Percentiles rank a stretch among this genome's conserved stretches.
These are phyloP conservation scores for Troides oblongomaculatus DNA, from an alignment of 2,888 invertebrate species.

Conservation along the genomic window DNA sequence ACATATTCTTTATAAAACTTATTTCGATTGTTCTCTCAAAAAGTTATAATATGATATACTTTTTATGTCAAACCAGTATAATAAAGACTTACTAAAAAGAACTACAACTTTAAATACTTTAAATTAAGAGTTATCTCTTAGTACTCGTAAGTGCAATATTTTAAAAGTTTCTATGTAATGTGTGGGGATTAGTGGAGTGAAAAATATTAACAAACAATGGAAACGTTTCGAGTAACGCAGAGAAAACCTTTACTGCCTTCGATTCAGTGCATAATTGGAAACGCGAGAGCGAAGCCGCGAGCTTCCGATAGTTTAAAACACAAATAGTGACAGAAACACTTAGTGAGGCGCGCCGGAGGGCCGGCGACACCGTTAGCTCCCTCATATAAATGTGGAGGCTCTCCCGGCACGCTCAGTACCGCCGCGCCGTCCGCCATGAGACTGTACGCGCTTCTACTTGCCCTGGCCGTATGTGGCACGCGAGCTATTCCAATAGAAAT, in stretches of 20 bases:
- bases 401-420: slow-evolving; percentile 51
- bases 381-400: slow-evolving; percentile 61
- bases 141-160: not conserved
- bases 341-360: slow-evolving; percentile 48
- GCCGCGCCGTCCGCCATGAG: slow-evolving; percentile 60
- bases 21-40: too few relatives aligned
- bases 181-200: not conserved
- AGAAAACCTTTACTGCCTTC: slow-evolving; percentile 22
- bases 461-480: slow-evolving; percentile 52
- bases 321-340: slow-evolving; percentile 69
- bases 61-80: too few relatives aligned
- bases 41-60: too few relatives aligned
- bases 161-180: not conserved
- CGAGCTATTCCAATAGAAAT: slow-evolving; percentile 50
- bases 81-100: too few relatives aligned
- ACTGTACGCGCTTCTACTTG: slow-evolving; percentile 58
- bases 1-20: too few relatives aligned
- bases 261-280: slow-evolving; percentile 36
- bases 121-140: too few relatives aligned
- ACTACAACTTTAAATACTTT: too few relatives aligned
- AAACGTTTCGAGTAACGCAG: slow-evolving; percentile 15
- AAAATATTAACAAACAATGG: not conserved
- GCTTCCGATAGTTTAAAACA: slow-evolving; percentile 49
- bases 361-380: slow-evolving; percentile 65
- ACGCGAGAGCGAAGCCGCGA: slow-evolving; percentile 35